phyloP scores from a whole-genome alignment of 2,113 vertebrate genomes.

The Tachycineta bicolor region DNA sequence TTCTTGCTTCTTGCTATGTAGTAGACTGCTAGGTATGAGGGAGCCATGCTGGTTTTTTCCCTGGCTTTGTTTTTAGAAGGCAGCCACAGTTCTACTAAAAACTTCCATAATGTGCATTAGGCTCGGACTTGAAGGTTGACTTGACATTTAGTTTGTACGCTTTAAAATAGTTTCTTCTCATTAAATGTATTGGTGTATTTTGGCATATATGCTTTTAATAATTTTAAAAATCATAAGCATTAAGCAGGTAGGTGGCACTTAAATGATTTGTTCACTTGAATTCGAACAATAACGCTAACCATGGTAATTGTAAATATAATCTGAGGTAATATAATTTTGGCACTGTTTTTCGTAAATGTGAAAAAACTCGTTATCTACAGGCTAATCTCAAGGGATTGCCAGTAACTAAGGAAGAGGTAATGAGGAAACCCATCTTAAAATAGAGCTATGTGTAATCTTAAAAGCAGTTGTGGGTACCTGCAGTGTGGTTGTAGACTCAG shows the following conservation, averaged over 20 bases:
- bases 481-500: neutral
- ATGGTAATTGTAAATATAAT: neutral
- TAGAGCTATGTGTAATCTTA: neutral
- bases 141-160: neutral
- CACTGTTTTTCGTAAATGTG: neutral
- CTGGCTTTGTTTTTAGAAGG: neutral
- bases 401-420: neutral
- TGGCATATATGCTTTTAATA: neutral
- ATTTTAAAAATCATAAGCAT: neutral
- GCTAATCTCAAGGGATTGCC: neutral
- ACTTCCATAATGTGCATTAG: neutral
- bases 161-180: neutral
- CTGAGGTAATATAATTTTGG: neutral
- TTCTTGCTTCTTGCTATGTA: neutral
- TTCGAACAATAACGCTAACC: neutral
- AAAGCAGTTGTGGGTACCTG: neutral
- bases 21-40: neutral
- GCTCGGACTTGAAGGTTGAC: neutral
- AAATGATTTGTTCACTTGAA: neutral
- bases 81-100: neutral
- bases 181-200: neutral
- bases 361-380: neutral
- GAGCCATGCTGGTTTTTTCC: neutral
- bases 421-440: neutral
- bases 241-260: slow-evolving; percentile 41